These are phyloP conservation scores for Columba janthina DNA, from an alignment of 2,113 vertebrate species.

Conservation along the genomic window DNA sequence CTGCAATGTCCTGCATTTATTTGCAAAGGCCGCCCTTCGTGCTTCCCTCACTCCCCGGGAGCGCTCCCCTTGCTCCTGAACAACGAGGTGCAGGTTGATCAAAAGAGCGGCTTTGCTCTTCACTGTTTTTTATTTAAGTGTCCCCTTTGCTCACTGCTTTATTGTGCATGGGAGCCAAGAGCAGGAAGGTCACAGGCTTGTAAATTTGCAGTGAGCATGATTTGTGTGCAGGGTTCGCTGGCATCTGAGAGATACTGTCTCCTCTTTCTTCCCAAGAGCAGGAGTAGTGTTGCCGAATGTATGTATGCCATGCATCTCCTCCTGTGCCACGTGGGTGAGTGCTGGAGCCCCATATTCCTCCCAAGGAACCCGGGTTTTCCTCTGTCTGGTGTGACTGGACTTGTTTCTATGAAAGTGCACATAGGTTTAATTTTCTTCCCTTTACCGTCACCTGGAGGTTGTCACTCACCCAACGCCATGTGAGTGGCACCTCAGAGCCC, in stretches of 20 bases:
- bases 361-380: neutral
- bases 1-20: neutral
- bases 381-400: neutral
- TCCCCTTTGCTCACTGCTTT: neutral
- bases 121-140: neutral
- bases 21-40: neutral
- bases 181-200: neutral
- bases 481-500: neutral
- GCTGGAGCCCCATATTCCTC: neutral
- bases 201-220: neutral
- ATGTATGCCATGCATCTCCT: neutral
- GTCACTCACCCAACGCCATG: rapidly evolving
- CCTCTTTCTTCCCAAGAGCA: neutral
- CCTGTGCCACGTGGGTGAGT: rapidly evolving
- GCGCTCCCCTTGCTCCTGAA: neutral
- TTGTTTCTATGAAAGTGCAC: neutral
- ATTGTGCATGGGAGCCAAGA: neutral
- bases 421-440: neutral
- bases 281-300: rapidly evolving
- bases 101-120: neutral
- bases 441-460: neutral
- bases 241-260: neutral
- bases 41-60: too few relatives aligned
- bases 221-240: neutral
- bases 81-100: neutral